Evolutionary conservation across 2,888 invertebrate species (phyloP), one percentile per base, ranked within the genome.

Genomic region (Nomada fucata): DNA sequence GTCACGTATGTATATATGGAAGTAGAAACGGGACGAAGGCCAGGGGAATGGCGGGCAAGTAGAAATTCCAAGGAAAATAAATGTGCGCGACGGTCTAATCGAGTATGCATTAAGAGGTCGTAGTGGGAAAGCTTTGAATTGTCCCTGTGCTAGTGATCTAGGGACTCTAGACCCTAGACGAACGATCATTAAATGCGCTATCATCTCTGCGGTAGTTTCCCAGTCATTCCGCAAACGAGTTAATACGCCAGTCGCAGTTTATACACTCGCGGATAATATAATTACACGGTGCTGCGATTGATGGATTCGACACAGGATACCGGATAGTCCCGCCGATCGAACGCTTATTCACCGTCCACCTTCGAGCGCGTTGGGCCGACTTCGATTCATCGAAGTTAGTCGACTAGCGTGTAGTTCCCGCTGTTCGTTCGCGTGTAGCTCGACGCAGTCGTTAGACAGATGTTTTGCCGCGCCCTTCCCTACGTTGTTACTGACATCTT

Each of bases 221-320:
- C 15, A 29, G 65, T 9, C 44, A 5, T 7, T 26, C n/a, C 15
- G 10, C 2, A 9, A 26, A 55, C 61, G 69, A 63, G 29, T 47
- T 64, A 70, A 76, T 60, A 47, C 53, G 47, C 59, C 13, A 61
- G 20, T 53, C 23, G 13, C 9, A n/a, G 23, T 44, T 61, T 60
- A 10, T 61, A 52, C 42, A 67, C 52, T 50, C 26, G 20, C 20
- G 18, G 55, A 80, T 72, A 71, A 79, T 67, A n/a, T 67, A 63
- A 80, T 79, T 68, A 44, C 11, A 57, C 65, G 63, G 42, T 15
- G 15, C 7, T 20, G 60, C 20, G 47, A 85, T 79, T 72, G 87
- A 87, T 68, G 79, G 79, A 80, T 86, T 84, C 85, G 87, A 86
- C 83, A 76, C 61, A 26, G 63, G 13, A 23, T 59, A 55, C 29